A percentile compares a stretch with the other conserved stretches of the same genome.
Conservation (phyloP, 2,113 vertebrate species). For the Syngnathus scovelli region DNA sequence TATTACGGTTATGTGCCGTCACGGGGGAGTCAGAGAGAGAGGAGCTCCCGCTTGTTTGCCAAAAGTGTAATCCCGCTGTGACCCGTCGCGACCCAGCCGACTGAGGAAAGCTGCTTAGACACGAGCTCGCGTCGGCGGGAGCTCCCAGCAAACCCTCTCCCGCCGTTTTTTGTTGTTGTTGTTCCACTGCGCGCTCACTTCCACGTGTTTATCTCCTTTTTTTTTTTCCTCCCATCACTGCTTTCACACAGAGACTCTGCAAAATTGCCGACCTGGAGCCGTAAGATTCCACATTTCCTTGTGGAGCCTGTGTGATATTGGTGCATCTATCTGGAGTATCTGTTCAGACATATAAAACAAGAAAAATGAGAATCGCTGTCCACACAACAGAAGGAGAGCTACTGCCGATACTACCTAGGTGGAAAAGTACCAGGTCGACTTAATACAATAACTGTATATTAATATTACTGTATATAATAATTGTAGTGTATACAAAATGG, state of each 20-base stretch:
- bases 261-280: conserved; percentile 7
- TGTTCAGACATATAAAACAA: no score
- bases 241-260: conserved; percentile 12
- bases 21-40: conserved; percentile 69
- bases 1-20: conserved; percentile 73
- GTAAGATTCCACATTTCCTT: conserved; percentile 31
- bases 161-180: conserved; percentile 19
- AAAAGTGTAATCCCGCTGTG: conserved; percentile 75
- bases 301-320: no score
- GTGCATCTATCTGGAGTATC: no score
- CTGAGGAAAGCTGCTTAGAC: conserved; percentile 77
- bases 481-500: no score
- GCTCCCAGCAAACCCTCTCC: conserved; percentile 52
- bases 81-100: conserved; percentile 70
- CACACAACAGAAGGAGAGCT: no score
- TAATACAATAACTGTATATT: no score
- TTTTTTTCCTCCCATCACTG: conserved; percentile 26
- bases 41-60: conserved; percentile 76
- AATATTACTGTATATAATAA: no score
- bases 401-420: no score
- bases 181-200: not conserved
- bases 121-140: conserved; percentile 64
- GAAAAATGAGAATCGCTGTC: no score
- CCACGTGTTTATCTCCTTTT: conserved; percentile 2
- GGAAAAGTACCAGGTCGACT: no score